Percentiles rank a stretch among this genome's conserved stretches.
phyloP scores from a whole-genome alignment of 1,140 invertebrate genomes.

The Lepidostoma basale region DNA sequence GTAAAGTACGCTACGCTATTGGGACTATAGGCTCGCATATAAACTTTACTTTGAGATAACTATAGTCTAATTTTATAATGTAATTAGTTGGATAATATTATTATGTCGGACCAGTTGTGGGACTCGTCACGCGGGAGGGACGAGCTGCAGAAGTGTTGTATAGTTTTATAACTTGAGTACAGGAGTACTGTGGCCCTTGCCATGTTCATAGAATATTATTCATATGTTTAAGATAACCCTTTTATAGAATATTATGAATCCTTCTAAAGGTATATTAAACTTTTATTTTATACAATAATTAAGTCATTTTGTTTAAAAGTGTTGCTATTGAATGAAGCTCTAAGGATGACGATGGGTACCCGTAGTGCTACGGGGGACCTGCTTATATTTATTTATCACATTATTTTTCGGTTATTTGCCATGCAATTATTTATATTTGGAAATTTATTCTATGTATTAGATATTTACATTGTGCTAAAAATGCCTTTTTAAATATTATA shows the following conservation, averaged over 20 bases:
- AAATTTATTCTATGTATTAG: conserved; percentile 14
- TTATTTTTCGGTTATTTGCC: background rate
- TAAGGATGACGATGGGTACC: no score
- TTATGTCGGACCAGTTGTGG: conserved; percentile 21
- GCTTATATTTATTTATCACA: background rate
- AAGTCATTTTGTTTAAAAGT: background rate
- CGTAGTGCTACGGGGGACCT: background rate
- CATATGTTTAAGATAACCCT: conserved; percentile 17
- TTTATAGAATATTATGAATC: background rate
- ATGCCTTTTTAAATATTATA: conserved; percentile 19
- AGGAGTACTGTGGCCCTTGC: conserved; percentile 5
- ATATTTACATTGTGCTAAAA: conserved; percentile 20
- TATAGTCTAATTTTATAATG: conserved; percentile 19
- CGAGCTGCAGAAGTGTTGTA: conserved; percentile 9
- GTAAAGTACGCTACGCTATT: background rate
- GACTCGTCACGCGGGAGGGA: background rate
- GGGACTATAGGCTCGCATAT: conserved; percentile 13
- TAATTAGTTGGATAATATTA: conserved; percentile 13
- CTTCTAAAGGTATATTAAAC: background rate
- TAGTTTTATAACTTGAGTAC: conserved; percentile 6
- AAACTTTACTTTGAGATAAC: conserved; percentile 22
- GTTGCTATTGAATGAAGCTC: background rate
- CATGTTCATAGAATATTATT: conserved; percentile 14
- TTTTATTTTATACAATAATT: conserved; percentile 3
- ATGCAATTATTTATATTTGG: conserved; percentile 1